Base-by-base conservation (phyloP, 2,797 vertebrate species). In the Staurois parvus region DNA sequence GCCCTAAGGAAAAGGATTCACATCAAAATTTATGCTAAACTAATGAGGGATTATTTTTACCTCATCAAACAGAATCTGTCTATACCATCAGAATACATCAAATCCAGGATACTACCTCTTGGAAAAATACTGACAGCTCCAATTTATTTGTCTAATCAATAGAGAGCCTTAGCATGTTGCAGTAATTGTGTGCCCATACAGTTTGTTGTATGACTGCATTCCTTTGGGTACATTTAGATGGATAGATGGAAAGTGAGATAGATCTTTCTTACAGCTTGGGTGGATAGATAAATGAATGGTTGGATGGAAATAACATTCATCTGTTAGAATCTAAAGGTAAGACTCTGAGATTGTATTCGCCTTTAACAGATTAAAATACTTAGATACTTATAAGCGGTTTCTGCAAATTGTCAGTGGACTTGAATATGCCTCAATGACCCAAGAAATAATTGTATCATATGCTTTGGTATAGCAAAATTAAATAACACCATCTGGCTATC, bases 381-480 rank as follows among this genome's bases (percentile, higher is more conserved):
- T 66, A 66, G 6, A 9, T 24, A 26, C 64, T 66, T 59, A 3
- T 24, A 59, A 59, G 52, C 11, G n/a, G 21, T 59, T 45, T 24
- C 77, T 68, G 42, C 37, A 80, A 26, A 70, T 28, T 72, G 69
- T 64, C 29, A 72, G 69, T 64, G 12, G 34, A 29, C 34, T 42
- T 30, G 37, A 32, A 42, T 81, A 81, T 81, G 69, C 79, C 72
- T 70, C n/a, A 62, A 48, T 72, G 79, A 73, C 79, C 72, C 37
- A 70, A 40, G 69, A 81, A 62, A 81, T 81, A 81, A 81, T 81
- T 81, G 79, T 62, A 72, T 81, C 79, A 73, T 62, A 81, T 81
- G 79, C 48, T 81, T 81, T 81, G 64, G 52, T 81, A 81, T 72
- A 59, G 79, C 48, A 81, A n/a, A n/a, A 73, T 81, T 72, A 81